Evolutionary conservation across 2,888 invertebrate species (phyloP), one percentile per base, ranked within the genome.

Genomic region (Sinhomidia bicolor): DNA sequence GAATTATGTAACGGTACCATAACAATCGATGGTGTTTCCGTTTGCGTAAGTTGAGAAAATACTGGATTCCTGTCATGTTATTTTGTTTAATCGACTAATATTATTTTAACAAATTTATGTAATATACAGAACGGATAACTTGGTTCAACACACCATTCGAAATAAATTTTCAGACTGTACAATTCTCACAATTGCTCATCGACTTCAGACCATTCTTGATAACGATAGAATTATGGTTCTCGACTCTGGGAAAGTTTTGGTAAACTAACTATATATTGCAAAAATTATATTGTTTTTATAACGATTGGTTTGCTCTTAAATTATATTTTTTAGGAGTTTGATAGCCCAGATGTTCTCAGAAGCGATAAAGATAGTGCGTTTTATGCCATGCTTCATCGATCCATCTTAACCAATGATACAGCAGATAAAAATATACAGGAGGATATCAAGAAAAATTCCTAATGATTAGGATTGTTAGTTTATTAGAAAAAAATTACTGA

Each of bases 1-100:
- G 95, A 96, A 76, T 95, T 96, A 29, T 82, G 68, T n/a, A 17
- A 78, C 6, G 85, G 85, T 20, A 29, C 32, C 0, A 85, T 85
- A n/a, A 85, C n/a, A 5, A 78, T 85, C 51, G 85, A 85, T 36
- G 78, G n/a, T 10, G 23, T 85, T 1, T 7, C 29, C 10, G 32
- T 68, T 9, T 0, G 51, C 29, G 12, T 32, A 6, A 23, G 95
- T 20, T 94, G 94, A 9, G 93, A 95, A 32, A 94, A 96, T 93
- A 96, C n/a, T 51, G n/a, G n/a, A n/a, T n/a, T n/a, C n/a, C n/a
- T n/a, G n/a, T n/a, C n/a, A n/a, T n/a, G n/a, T n/a, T n/a, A n/a
- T n/a, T n/a, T n/a, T n/a, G n/a, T n/a, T n/a, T n/a, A n/a, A n/a
- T 97, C 92, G 41, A 41, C 41, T 5, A 10, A 41, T 41, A 41